Evolutionary conservation across 2,113 vertebrate genomes (phyloP), one percentile per base, ranked within the genome.

Genomic region (Pristiophorus japonicus): DNA sequence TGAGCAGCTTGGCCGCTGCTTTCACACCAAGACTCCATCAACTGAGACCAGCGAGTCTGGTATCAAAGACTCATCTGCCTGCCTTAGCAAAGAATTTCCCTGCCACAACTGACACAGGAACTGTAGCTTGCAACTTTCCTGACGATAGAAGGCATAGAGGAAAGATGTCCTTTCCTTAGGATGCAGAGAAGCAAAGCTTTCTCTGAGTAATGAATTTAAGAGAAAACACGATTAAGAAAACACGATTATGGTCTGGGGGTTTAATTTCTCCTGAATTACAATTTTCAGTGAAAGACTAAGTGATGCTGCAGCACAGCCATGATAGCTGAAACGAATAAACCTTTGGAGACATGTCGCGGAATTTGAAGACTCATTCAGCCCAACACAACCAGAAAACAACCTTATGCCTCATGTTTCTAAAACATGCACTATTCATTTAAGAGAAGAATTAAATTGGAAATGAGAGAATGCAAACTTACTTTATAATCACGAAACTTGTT

Each of bases 401-500:
- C 45, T 87, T 81, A 81, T 42, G n/a, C 14, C 3, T 14, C 11
- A 0, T n/a, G 30, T 92, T 65, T 63, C 34, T 65, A 65, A 63
- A 92, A 92, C 27, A 55, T 34, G 34, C 51, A 20, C 20, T 20
- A n/a, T 62, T 63, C 4, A 62, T n/a, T 51, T n/a, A 91, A 90
- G 75, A 81, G 59, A 59, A 59, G 59, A 62, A 91, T 38, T 65
- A 63, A 38, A 92, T 6, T 81, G 51, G 11, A 90, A 59, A 84
- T 18, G 27, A 90, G 30, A 59, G 55, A 95, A 30, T 62, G 24
- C 70, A 42, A 0, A 12, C 0, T 24, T 95, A 99, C 99, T 98
- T 99, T 99, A 95, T 99, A 99, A 0, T 98, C 99, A 67, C 99
- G 98, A 96, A 99, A 99, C 70, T 98, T 99, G 95, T 97, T 97